Base-by-base conservation (phyloP, 1,140 invertebrate species). In the Ceratosolen solmsi region DNA sequence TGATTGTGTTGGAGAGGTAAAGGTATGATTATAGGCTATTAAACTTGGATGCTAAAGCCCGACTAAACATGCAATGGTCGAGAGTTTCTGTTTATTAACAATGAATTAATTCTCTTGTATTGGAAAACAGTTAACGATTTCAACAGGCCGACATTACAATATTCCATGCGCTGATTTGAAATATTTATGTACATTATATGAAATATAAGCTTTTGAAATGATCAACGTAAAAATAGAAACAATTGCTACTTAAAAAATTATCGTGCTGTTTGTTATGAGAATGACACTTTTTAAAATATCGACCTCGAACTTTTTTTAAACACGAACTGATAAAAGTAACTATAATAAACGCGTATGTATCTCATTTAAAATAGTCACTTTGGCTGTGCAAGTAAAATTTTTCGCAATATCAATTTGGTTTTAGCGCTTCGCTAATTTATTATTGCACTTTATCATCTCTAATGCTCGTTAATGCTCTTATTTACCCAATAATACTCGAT, bases 221-320 rank as follows among this genome's bases (percentile, higher is more conserved):
- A 33, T 63, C 30, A 63, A 33, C 13, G 7, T 25, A 63, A 63
- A 63, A 33, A 63, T 63, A 63, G 15, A 63, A 63, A 63, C 30
- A 63, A 63, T 63, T 63, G 30, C 60, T 63, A 63, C 60, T 63
- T 63, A 36, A 63, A 63, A 63, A 63, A 33, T 63, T 33, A 63
- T 63, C 60, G 60, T 63, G 11, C 27, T 3, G n/a, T 63, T 63
- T 63, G 30, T 63, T 63, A 33, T 7, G 30, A 63, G 60, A 63
- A 63, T 63, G 27, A 63, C 30, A 63, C 30, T 63, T 63, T 33
- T 63, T 33, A 63, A 63, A 63, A 63, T 63, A 63, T 63, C 15
- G n/a, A 36, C 60, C 30, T 63, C n/a, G 60, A 63, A 63, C 30
- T 63, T 33, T 63, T n/a, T 63, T 63, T 3, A 17, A 36, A 63